Base-by-base conservation (phyloP, 2,113 vertebrate species). In the Nettapus auritus region DNA sequence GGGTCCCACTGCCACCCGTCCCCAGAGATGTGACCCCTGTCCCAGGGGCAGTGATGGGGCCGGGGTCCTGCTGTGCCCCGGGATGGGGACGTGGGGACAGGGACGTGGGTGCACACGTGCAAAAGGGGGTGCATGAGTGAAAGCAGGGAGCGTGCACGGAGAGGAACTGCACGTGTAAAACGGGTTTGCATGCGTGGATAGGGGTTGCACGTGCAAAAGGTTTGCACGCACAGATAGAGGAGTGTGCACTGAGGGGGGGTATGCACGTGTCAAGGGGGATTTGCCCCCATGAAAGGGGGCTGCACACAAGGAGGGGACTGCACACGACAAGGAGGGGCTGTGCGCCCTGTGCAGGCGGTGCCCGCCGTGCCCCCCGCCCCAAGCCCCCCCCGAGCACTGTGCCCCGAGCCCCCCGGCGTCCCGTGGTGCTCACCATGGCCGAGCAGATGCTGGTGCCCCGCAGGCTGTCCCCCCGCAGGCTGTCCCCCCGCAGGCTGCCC, bases 381-480 rank as follows among this genome's bases (percentile, higher is more conserved):
- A 14, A 26, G 4, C 46, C 26, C 21, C n/a, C n/a, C 11, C 38
- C 38, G 38, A 8, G 38, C 38, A 38, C 8, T 11, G 38, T 40
- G 38, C 44, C 44, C 20, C 6, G 26, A 55, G 5, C 46, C 28
- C 22, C 34, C 14, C 9, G 7, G 0, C 6, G 1, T 19, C 16
- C 19, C 25, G 3, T 7, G 16, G 21, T 18, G 36, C 98, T 98
- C 97, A 99, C 99, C 98, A 98, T 98, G 53, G 99, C 96, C 11
- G 99, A 99, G 89, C 98, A 97, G 82, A 98, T 97, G 96, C 99
- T 99, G 97, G 97, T 98, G 90, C 98, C 98, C 4, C 94, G 84
- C 85, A 95, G 71, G 31, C 94, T 95, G 86, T 96, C 95, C 29
- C 59, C 91, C 0, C 91, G 23, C 56, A 95, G 84, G 66, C 95